These are phyloP conservation scores for Chlorodrepanis virens DNA, from an alignment of 2,113 vertebrate genomes.

Conservation along the genomic window DNA sequence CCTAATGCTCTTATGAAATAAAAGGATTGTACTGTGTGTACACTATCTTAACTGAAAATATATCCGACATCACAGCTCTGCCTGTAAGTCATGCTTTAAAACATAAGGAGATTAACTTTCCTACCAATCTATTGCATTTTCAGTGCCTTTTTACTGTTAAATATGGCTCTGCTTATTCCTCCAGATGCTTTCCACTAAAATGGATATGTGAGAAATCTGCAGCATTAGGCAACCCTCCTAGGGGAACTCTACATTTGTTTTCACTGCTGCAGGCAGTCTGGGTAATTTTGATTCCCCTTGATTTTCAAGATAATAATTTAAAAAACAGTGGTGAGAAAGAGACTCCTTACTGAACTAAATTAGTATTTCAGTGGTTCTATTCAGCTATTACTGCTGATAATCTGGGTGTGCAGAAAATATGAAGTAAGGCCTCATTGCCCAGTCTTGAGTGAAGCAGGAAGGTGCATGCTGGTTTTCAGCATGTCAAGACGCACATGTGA, in stretches of 20 bases:
- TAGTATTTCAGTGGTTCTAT: neutral
- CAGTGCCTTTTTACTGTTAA: neutral
- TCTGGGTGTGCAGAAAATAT: neutral
- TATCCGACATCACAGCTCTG: neutral
- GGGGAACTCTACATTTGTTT: neutral
- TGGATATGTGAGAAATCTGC: neutral
- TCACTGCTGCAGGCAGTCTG: neutral
- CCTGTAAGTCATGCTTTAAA: neutral
- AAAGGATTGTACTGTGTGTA: neutral
- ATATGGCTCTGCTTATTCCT: neutral
- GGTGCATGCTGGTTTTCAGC: neutral
- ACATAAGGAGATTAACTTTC: neutral
- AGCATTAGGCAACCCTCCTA: neutral
- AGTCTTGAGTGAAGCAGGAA: neutral
- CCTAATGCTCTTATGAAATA: neutral
- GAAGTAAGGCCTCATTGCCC: neutral
- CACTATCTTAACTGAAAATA: neutral
- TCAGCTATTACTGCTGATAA: neutral
- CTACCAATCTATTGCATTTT: neutral
- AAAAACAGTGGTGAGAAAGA: neutral
- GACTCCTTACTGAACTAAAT: neutral
- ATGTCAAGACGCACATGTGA: neutral
- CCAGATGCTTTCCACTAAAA: neutral
- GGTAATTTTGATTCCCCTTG: neutral
- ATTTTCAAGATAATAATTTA: neutral